A percentile compares a stretch with the other conserved stretches of the same genome.
These are phyloP conservation scores for Anser brachyrhynchus DNA, from an alignment of 2,113 vertebrate genomes.

Conservation along the genomic window DNA sequence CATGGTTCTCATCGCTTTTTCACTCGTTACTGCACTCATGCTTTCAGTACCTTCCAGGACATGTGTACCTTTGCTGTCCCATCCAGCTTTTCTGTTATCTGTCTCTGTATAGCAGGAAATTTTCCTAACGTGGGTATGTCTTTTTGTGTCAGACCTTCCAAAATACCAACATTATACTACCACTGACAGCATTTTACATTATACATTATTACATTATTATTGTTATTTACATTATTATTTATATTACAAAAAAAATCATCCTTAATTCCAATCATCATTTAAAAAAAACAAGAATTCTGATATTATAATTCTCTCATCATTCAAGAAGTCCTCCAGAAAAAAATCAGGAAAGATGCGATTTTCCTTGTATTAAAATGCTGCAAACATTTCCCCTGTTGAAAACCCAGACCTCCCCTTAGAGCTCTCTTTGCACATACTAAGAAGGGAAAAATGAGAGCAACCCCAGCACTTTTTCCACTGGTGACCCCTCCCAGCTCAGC, in stretches of 20 bases:
- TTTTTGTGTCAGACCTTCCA: background rate
- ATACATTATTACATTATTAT: too few species aligned
- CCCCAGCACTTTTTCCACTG: background rate
- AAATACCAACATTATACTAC: background rate
- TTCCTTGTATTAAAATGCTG: background rate
- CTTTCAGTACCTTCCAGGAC: background rate
- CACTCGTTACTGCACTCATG: background rate
- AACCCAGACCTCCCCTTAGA: background rate
- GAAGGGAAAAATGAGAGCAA: background rate
- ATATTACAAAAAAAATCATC: background rate
- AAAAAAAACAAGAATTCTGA: background rate
- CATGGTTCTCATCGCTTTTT: rapidly evolving
- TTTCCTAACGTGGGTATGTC: background rate
- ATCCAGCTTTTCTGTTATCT: background rate
- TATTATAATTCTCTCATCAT: background rate
- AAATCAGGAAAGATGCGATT: background rate
- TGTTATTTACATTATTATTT: too few species aligned
- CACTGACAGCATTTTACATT: background rate
- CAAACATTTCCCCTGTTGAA: background rate
- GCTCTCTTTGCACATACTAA: background rate
- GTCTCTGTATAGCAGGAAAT: background rate
- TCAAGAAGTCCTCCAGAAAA: background rate
- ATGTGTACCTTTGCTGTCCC: background rate
- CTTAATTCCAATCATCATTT: background rate
- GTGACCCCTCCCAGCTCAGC: background rate